Percentiles rank a stretch among this genome's conserved stretches.
These are phyloP conservation scores for Drosophila picticornis DNA, from an alignment of 2,888 invertebrate genomes.

Conservation along the genomic window DNA sequence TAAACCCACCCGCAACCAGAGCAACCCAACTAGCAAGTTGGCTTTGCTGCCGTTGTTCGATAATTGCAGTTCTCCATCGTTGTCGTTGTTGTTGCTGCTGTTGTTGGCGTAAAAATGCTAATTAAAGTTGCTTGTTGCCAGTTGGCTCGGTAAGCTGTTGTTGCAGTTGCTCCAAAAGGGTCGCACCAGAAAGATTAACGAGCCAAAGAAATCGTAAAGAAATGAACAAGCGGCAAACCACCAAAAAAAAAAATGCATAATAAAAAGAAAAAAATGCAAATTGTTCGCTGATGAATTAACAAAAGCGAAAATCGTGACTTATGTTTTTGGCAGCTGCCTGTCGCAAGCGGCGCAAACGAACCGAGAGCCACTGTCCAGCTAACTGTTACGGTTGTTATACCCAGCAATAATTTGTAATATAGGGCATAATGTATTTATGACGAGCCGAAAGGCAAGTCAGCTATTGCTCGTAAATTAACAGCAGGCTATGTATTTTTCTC, in stretches of 20 bases:
- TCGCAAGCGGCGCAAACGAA: constrained; percentile 52
- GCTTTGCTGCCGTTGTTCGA: constrained; percentile 33
- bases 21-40: constrained; percentile 41
- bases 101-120: constrained; percentile 76
- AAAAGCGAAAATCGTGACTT: constrained; percentile 82
- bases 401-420: constrained; percentile 8
- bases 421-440: constrained; percentile 23
- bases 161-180: constrained; percentile 49
- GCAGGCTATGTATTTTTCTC: neutral
- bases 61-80: constrained; percentile 61
- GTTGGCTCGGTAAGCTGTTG: constrained; percentile 32
- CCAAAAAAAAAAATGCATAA: constrained; percentile 9
- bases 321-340: constrained; percentile 81
- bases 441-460: neutral
- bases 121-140: constrained; percentile 76
- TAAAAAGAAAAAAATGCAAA: constrained; percentile 70
- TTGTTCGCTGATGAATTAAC: constrained; percentile 83
- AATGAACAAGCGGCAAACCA: constrained; percentile 59
- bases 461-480: neutral
- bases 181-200: constrained; percentile 75
- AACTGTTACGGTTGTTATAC: constrained; percentile 43
- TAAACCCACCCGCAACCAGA: constrained; percentile 68
- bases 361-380: constrained; percentile 57
- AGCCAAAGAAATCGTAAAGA: constrained; percentile 77
- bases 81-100: constrained; percentile 21